A percentile compares a stretch with the other conserved stretches of the same genome.
Conservation (phyloP, 2,113 vertebrate genomes). For the Amblyornis subalaris region DNA sequence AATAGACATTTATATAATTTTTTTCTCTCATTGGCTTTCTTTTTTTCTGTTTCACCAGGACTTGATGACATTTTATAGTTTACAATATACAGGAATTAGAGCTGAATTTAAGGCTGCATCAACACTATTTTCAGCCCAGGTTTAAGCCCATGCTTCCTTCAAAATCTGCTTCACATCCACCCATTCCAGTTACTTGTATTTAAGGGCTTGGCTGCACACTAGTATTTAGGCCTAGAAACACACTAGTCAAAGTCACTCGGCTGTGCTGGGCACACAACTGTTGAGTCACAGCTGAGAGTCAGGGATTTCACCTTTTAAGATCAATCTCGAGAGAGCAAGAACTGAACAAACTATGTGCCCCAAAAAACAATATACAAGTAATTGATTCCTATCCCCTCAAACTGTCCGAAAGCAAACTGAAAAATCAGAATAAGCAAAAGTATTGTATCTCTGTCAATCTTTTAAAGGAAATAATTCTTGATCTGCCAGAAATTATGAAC, state of each 20-base stretch:
- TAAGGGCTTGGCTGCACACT: neutral
- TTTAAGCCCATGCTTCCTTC: neutral
- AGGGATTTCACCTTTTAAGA: neutral
- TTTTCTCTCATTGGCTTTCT: neutral
- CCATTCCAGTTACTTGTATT: neutral
- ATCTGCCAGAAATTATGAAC: neutral
- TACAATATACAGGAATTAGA: neutral
- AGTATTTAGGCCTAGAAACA: neutral
- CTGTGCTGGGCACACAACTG: neutral
- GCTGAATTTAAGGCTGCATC: neutral
- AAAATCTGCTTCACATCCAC: neutral
- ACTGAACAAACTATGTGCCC: neutral
- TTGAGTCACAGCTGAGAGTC: neutral
- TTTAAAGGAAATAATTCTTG: neutral
- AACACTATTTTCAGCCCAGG: neutral
- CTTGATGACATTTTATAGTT: neutral
- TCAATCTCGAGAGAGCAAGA: neutral
- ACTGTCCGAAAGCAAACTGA: accelerated
- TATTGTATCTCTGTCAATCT: neutral
- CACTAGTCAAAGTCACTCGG: neutral
- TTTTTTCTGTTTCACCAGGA: neutral
- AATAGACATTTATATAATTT: neutral
- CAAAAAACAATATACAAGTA: neutral
- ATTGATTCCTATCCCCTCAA: neutral
- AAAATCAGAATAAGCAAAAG: neutral